Base-by-base conservation (phyloP, 1,140 invertebrate species). In the Campoletis sonorensis region DNA sequence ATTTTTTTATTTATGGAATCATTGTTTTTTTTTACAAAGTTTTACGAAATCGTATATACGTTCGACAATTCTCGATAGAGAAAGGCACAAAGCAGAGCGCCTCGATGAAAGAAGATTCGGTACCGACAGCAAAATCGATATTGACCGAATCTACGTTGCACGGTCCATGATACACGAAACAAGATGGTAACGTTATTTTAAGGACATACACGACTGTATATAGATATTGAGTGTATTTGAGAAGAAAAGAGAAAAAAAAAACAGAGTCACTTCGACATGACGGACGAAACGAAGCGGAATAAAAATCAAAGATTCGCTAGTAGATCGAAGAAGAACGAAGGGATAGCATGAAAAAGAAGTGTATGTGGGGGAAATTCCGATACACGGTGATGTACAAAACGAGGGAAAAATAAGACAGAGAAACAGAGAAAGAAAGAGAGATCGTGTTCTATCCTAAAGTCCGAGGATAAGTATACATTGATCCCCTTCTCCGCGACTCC, bases 291-390 rank as follows among this genome's bases (percentile, higher is more conserved):
- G 23, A 67, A 58, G 54, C 21, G 54, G 21, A 67, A 67, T 67
- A 13, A 67, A 67, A 67, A 67, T 67, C 61, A 67, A 67, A 67
- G 61, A 67, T 23, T 15, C 61, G 23, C 61, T 26, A 27, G 21
- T 15, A 67, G 21, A 67, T 67, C 23, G 61, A 67, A 15, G 21
- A 26, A 27, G 21, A 26, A 27, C n/a, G 15, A 26, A 11, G 23
- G 61, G 13, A 4, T n/a, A 67, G 61, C 13, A 23, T 27, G 61
- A 67, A 27, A 67, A 30, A 67, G 61, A 27, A 27, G 23, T 15
- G 23, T 23, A 67, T 27, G 13, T 45, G 40, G 23, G 23, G 18
- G 21, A 23, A 26, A 15, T 15, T 67, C 30, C 61, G 61, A 26
- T 27, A 67, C 61, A 64, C 58, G 21, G 58, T 64, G 58, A 64